Conservation (phyloP, 2,113 vertebrate genomes). For the Eonycteris spelaea region DNA sequence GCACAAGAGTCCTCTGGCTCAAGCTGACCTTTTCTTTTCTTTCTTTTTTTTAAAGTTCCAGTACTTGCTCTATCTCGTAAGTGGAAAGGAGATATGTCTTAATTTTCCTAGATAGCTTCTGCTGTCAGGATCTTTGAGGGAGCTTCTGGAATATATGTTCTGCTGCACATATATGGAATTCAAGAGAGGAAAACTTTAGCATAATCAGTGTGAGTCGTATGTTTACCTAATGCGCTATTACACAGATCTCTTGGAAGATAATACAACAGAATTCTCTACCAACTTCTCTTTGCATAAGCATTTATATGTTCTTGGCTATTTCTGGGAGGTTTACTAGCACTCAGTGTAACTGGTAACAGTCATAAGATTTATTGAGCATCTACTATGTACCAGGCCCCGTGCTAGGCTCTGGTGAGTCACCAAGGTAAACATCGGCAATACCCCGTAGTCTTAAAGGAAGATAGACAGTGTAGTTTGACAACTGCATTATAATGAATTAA, state of each 20-base stretch:
- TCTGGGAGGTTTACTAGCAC: neutral
- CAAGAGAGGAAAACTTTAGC: neutral
- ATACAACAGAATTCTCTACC: neutral
- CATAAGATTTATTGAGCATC: neutral
- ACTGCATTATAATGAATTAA: fast-evolving
- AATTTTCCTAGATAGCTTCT: neutral
- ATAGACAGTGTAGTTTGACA: neutral
- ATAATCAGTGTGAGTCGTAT: neutral
- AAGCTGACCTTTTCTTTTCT: neutral
- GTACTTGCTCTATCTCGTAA: neutral
- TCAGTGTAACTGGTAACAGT: neutral
- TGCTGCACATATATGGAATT: neutral
- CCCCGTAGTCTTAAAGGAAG: neutral
- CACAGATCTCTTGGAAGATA: neutral
- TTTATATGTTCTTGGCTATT: neutral
- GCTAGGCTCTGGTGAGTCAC: neutral
- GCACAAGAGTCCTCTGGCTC: neutral
- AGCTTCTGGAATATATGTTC: neutral
- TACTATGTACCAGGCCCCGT: neutral
- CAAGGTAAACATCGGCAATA: neutral
- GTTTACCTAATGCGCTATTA: neutral
- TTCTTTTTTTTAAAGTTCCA: neutral
- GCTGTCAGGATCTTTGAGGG: neutral
- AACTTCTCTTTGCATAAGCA: neutral
- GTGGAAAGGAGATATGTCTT: neutral